Percentiles rank a stretch among this genome's conserved stretches.
Conservation (phyloP, 2,113 vertebrate genomes). For the Montifringilla adamsi region DNA sequence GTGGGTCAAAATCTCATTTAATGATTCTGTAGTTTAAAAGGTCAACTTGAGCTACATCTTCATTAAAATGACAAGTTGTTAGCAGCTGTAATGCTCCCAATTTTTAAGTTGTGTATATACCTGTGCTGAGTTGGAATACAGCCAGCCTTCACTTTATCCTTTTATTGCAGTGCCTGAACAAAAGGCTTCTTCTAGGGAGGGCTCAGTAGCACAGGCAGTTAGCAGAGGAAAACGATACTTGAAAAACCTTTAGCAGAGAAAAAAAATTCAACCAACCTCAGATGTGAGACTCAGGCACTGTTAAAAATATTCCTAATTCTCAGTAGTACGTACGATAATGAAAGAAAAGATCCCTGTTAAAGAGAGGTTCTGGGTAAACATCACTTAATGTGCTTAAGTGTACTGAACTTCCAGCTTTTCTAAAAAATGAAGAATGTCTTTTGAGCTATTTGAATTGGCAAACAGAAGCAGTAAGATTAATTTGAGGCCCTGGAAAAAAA, state of each 20-base stretch:
- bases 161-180: background rate
- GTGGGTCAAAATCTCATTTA: background rate
- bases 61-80: background rate
- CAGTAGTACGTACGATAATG: fast-evolving
- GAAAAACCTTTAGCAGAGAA: background rate
- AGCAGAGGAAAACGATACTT: background rate
- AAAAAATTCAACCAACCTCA: background rate
- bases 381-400: background rate
- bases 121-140: background rate
- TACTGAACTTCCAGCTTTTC: background rate
- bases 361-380: background rate
- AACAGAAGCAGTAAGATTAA: background rate
- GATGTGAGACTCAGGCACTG: background rate
- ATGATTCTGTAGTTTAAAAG: background rate
- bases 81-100: fast-evolving
- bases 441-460: background rate
- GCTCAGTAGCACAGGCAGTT: background rate
- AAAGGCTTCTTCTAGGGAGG: background rate
- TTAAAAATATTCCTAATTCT: background rate
- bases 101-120: background rate
- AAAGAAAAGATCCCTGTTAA: background rate
- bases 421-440: background rate
- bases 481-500: background rate
- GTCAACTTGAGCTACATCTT: background rate
- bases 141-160: background rate